Base-by-base conservation (phyloP, 2,888 invertebrate genomes). In the Apamea anceps region DNA sequence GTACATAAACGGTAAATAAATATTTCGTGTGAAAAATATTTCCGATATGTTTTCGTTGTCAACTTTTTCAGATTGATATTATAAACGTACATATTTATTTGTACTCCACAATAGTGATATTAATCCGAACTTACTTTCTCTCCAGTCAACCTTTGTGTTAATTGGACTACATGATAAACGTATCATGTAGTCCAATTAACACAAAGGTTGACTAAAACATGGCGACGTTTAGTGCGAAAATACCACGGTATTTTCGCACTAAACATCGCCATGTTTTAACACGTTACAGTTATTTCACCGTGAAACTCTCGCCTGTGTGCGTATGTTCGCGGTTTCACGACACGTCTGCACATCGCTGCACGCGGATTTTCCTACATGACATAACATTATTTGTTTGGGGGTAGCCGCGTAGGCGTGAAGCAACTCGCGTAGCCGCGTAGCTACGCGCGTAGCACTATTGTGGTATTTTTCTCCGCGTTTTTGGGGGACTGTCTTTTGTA, bases 311-410 rank as follows among this genome's bases (percentile, higher is more conserved):
- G 15, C 13, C n/a, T 66, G 1, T 13, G 28, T 65, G 48, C 42
- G 57, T 66, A 60, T 48, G 54, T 77, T 57, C 6, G 77, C 66
- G 83, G 83, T 67, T 32, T 45, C 8, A 6, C 15, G 66, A 80
- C 65, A 66, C 21, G n/a, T 60, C n/a, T 32, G 37, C 48, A 80
- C 83, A 57, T 65, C 75, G 28, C 75, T 57, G 79, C 63, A 25
- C 37, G 63, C 15, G 21, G 15, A 45, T 54, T 83, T 82, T 51
- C 42, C 48, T 42, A 66, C 42, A n/a, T 42, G 42, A 67, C 77
- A 25, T 51, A 48, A 66, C 65, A 51, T 51, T 80, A 66, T 82
- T 82, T 77, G 48, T 66, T 83, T 32, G 66, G 13, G 76, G 65
- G 21, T 12, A 75, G 67, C 77, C 77, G 67, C 84, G 77, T 67